Evolutionary conservation across 2,888 invertebrate genomes (phyloP), one percentile per base, ranked within the genome.

Genomic region (Trissolcus japonicus): DNA sequence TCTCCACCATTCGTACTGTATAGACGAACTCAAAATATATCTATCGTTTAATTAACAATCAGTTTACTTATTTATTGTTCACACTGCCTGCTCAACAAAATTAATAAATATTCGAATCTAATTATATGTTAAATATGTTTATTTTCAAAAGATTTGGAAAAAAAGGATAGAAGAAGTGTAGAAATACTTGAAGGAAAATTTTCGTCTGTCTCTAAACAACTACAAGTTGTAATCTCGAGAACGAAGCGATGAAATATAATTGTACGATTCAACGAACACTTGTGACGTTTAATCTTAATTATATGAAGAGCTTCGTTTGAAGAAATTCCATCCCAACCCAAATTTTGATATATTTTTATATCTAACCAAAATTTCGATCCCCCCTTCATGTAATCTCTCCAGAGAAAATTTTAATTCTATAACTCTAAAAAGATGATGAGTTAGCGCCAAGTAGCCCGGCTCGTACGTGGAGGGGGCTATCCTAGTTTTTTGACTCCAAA

Each of bases 281-380:
- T 48, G 48, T 48, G 48, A 48, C n/a, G 16, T 48, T 48, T 6
- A 16, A 48, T 48, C 48, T 17, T 48, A 48, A 48, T 21, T 53
- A 53, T 53, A 53, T 53, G 53, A 53, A 50, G 53, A 53, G 19
- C 53, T 21, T 53, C 25, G 25, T 53, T 53, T 25, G 53, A 53
- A 53, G 53, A 21, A 2, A 53, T 53, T 53, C 6, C 53, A 53
- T 53, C 53, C 25, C 53, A 48, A 48, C 17, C 48, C 48, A 19
- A 2, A 19, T 48, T 16, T 43, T n/a, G 13, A 11, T 43, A 43
- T 43, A 43, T 13, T 13, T 43, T 14, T 43, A 43, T 43, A 43
- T 43, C 13, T 14, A 43, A 6, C 0, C 43, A n/a, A 43, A 14
- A 3, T 0, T 43, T 14, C 4, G 13, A n/a, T 14, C 43, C 43